Evolutionary conservation across 2,113 vertebrate genomes (phyloP), one percentile per base, ranked within the genome.

Genomic region (Phalacrocorax carbo): DNA sequence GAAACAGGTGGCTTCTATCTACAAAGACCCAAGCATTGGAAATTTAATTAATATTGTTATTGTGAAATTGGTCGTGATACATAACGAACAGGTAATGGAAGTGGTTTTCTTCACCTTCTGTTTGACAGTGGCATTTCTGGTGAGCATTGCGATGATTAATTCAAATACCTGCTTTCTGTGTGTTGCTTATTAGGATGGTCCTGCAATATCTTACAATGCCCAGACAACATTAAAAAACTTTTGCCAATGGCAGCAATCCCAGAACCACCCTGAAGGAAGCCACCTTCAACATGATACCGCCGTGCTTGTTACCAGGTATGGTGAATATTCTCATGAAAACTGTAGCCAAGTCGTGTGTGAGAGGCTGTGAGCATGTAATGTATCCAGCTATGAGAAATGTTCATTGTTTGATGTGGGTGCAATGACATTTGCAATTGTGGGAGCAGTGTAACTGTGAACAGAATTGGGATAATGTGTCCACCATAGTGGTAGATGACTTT

Each of bases 21-120:
- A 99, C 98, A 99, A 99, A 98, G 99, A 99, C 83, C 99, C 99
- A 97, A 99, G 99, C 98, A 99, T 99, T 97, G 99, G 99, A 98
- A 99, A 99, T 98, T 98, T 99, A 97, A 99, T 99, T 96, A 99
- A 99, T 98, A 99, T 99, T 90, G 99, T 99, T 96, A 99, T 99
- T 97, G 99, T 99, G 95, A 99, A 99, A 97, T 98, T 99, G 98
- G 98, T 99, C 70, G 98, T 99, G 94, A 98, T 99, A 98, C 99
- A 99, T 98, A 99, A 99, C 54, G 99, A 99, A 96, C 98, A 98
- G 99, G 99, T 99, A 98, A 98, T 97, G 75, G 71, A 81, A 92
- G 77, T 46, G 40, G 82, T 69, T 93, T 96, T 95, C 71, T 96
- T 95, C 89, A 38, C 82, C 60, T 82, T 65, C 82, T 80, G 26